Base-by-base conservation (phyloP, 2,888 invertebrate species). In the Metalampra italica region DNA sequence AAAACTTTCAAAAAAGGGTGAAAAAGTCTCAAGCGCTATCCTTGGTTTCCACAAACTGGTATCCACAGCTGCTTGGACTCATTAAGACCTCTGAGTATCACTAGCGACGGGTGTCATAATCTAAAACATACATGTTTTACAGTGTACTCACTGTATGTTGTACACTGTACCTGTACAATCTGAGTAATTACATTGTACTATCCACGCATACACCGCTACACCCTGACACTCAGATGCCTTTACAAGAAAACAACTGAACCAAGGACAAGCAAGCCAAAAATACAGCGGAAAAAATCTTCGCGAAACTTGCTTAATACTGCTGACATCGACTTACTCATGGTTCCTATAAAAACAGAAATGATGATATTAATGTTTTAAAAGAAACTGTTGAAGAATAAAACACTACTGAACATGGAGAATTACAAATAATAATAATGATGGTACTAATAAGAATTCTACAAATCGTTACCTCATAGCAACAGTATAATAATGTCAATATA, bases 291-390 rank as follows among this genome's bases (percentile, higher is more conserved):
- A 66, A 63, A 64, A 60, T 70, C 65, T 66, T 69, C 68, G 59
- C 65, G 65, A 59, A 57, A 70, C 74, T 78, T 79, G 82, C 85
- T 76, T 78, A 84, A 63, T 78, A 79, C 66, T 79, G 72, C 68
- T 68, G 65, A 68, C 15, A 39, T 72, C 62, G 64, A 90, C 90
- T 90, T 90, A 90, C 90, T 86, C 90, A 82, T 90, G 89, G 82
- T 90, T 90, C 90, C 90, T 90, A 90, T 80, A 87, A 89, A 84
- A 86, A 87, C 78, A 88, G 74, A 87, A 86, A 77, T 65, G 58
- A 57, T 55, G 50, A 56, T 14, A 14, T 43, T 43, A 14, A 39
- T 9, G 13, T 14, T 39, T 14, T 39, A 14, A 39, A 39, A 39
- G 22, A 22, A 22, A 22, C 22, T 39, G 14, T 14, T 8, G 39